phyloP scores from a whole-genome alignment of 2,888 invertebrate genomes.

The Hedychridium roseum region DNA sequence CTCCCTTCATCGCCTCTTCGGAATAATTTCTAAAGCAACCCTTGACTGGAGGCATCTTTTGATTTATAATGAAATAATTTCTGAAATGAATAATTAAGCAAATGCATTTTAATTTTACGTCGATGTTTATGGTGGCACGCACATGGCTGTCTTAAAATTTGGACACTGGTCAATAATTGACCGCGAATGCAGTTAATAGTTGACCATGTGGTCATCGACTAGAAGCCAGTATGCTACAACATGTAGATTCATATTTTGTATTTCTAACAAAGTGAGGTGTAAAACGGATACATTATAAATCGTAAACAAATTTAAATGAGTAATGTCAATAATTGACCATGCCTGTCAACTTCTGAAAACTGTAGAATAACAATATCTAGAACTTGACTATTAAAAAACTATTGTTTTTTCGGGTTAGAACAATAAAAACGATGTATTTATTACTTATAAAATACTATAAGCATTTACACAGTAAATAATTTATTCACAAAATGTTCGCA shows the following conservation, averaged over 20 bases:
- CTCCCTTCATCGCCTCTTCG: not conserved
- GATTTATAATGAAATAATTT: not conserved
- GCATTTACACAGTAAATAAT: not conserved
- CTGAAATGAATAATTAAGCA: not conserved
- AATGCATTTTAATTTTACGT: not conserved
- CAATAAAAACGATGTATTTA: not conserved
- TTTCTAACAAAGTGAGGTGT: not conserved
- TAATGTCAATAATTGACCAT: not conserved
- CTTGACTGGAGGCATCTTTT: no score
- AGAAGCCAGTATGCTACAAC: not conserved
- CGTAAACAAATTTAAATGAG: conserved; percentile 2
- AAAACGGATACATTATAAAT: conserved; percentile 1
- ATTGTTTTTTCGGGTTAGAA: not conserved
- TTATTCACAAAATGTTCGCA: conserved; percentile 1
- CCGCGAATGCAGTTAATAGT: conserved; percentile 1
- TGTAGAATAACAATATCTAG: not conserved
- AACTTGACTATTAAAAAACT: no score
- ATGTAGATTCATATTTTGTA: no score
- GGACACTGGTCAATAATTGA: conserved; percentile 2
- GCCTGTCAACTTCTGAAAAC: not conserved
- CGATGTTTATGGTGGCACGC: not conserved
- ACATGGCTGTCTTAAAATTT: not conserved
- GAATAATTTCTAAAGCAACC: no score
- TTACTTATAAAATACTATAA: not conserved
- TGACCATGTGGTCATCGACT: conserved; percentile 1